Evolutionary conservation across 1,140 invertebrate genomes (phyloP), one percentile per base, ranked within the genome.

Genomic region (Phocides pigmalion): DNA sequence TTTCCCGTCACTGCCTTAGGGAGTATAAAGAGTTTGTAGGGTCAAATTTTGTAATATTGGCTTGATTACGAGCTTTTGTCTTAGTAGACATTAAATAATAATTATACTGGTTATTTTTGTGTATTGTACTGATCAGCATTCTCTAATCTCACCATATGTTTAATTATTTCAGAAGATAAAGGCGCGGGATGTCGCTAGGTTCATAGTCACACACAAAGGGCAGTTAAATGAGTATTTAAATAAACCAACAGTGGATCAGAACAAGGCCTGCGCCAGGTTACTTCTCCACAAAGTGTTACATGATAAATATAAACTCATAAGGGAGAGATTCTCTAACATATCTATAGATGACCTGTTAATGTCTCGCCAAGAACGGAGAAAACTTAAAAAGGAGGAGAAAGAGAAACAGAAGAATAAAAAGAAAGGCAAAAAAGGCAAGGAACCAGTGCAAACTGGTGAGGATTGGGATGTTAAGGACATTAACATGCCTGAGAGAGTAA

Each of bases 261-360:
- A 89, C 11, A 90, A 87, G 58, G 89, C 82, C 50, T 91, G 84
- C 75, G 86, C 89, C 4, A 74, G 87, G 41, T 59, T 91, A 32
- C 51, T 90, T 19, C 70, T 91, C 2, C 87, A 91, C 35, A 91
- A 90, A 61, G 66, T 80, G 1, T 37, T 91, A 50, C 75, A 82
- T 54, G 76, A 83, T 3, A 91, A 91, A 58, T 90, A 91, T 62
- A 84, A 85, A 56, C 62, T 70, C 5, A 79, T 91, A 0, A 81
- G 80, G 67, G 72, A 68, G 1, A 87, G 74, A 64, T 91, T 87
- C 58, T 76, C 70, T 14, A 78, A 82, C 59, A 73, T 89, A 32
- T 80, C 89, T 17, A 90, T 90, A 6, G 71, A 87, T 51, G 89
- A 91, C 62, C 68, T 91, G 1, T 72, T 90, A 5, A 90, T 91